These are phyloP conservation scores for Hyles vespertilio DNA, from an alignment of 1,140 invertebrate species.

Conservation along the genomic window DNA sequence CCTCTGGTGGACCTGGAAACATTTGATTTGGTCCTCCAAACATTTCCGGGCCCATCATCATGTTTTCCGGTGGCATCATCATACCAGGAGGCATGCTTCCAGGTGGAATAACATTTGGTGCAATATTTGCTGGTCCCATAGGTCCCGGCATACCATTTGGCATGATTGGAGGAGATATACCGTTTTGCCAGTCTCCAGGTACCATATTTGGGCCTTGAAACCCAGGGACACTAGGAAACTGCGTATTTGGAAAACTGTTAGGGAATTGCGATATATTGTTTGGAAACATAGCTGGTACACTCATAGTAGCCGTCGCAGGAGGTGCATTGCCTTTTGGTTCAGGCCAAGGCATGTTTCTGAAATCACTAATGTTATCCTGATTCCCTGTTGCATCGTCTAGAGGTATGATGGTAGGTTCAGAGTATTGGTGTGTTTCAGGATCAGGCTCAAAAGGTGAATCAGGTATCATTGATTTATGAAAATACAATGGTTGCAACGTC, in stretches of 20 bases:
- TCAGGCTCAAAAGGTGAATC: conserved; percentile 92
- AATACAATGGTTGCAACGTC: conserved; percentile 90
- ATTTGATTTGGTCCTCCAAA: conserved; percentile 69
- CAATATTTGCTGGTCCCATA: conserved; percentile 43
- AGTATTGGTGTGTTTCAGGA: conserved; percentile 83
- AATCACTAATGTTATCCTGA: conserved; percentile 86
- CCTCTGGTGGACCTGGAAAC: conserved; percentile 55
- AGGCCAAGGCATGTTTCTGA: conserved; percentile 85
- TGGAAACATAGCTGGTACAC: conserved; percentile 69
- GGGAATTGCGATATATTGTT: conserved; percentile 71
- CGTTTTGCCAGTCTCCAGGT: conserved; percentile 56
- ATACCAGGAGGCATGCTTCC: conserved; percentile 50
- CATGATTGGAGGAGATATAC: conserved; percentile 52
- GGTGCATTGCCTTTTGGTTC: conserved; percentile 83
- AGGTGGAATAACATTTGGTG: conserved; percentile 40
- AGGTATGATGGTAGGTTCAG: conserved; percentile 89
- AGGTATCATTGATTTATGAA: conserved; percentile 89
- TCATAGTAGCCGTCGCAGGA: conserved; percentile 43
- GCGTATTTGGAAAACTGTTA: conserved; percentile 52
- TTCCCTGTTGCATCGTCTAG: conserved; percentile 90
- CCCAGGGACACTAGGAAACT: conserved; percentile 50
- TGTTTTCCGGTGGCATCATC: conserved; percentile 60
- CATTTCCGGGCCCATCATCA: conserved; percentile 76
- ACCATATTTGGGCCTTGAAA: conserved; percentile 62
- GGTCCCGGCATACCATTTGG: conserved; percentile 48